Conservation (phyloP, 2,797 vertebrate species). For the Enteromius argenteus region DNA sequence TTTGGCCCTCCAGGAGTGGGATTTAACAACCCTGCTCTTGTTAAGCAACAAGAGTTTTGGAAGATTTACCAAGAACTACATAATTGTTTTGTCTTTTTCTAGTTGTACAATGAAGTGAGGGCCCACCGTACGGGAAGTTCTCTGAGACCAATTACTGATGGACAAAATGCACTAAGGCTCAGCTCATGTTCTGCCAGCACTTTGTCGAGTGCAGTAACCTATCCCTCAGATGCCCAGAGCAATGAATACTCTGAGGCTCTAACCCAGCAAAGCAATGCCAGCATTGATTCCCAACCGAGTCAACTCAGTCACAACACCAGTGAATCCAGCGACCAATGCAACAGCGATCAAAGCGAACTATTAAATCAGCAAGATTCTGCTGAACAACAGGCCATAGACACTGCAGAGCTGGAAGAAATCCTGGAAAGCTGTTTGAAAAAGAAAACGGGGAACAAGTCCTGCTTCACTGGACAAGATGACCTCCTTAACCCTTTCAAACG, state of each 20-base stretch:
- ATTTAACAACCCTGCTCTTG: conserved; percentile 52
- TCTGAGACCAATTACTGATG: conserved; percentile 62
- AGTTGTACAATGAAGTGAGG: conserved; percentile 95
- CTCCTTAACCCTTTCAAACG: conserved; percentile 61
- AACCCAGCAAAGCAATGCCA: conserved; percentile 59
- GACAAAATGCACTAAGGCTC: conserved; percentile 69
- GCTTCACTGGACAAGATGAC: conserved; percentile 51
- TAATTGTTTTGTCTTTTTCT: conserved; percentile 56
- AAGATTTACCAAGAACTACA: neutral
- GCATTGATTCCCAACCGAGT: conserved; percentile 34
- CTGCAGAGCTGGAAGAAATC: conserved; percentile 70
- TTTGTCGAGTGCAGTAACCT: conserved; percentile 75
- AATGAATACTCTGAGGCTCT: conserved; percentile 71
- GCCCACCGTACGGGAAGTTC: conserved; percentile 80
- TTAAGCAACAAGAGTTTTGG: neutral
- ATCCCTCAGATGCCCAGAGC: conserved; percentile 72
- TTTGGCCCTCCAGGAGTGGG: neutral
- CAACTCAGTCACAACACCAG: conserved; percentile 51
- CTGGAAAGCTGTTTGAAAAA: conserved; percentile 58
- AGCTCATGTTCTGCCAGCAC: conserved; percentile 76
- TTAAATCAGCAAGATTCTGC: conserved; percentile 47
- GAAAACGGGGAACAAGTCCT: conserved; percentile 53
- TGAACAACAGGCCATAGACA: conserved; percentile 65
- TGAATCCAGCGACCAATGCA: conserved; percentile 29
- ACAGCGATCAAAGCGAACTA: conserved; percentile 14